phyloP scores from a whole-genome alignment of 2,113 vertebrate genomes.

The Sakesphorus luctuosus region DNA sequence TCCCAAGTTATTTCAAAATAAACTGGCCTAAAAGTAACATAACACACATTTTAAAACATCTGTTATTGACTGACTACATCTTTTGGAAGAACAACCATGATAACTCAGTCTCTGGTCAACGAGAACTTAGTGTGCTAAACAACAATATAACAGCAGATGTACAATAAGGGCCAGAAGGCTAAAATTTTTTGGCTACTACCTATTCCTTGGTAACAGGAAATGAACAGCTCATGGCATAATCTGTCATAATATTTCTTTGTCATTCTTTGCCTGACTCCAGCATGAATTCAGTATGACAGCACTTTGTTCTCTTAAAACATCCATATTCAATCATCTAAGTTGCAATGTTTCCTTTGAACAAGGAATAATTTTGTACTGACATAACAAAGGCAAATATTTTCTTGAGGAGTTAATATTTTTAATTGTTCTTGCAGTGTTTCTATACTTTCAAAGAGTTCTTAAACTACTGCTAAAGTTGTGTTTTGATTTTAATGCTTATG shows the following conservation, averaged over 20 bases:
- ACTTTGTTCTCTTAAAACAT: conserved; percentile 27
- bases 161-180: conserved; percentile 57
- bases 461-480: not conserved
- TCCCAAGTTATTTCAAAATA: conserved; percentile 20
- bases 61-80: conserved; percentile 39
- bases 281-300: conserved; percentile 26
- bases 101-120: conserved; percentile 56
- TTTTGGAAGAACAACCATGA: conserved; percentile 42
- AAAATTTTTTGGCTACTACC: conserved; percentile 61
- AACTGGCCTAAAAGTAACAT: conserved; percentile 3
- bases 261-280: conserved; percentile 47
- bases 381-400: conserved; percentile 31
- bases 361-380: not conserved
- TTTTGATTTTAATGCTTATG: not conserved
- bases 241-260: conserved; percentile 63
- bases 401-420: not conserved
- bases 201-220: conserved; percentile 75
- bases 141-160: conserved; percentile 67
- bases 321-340: not conserved
- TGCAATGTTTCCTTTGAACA: conserved; percentile 6
- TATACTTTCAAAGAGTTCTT: not conserved
- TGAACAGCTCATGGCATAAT: conserved; percentile 64
- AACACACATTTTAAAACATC: conserved; percentile 55
- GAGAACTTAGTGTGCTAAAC: conserved; percentile 46
- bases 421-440: not conserved